Evolutionary conservation across 2,888 invertebrate species (phyloP).

Genomic region (Venustoraphidia nigricollis): DNA sequence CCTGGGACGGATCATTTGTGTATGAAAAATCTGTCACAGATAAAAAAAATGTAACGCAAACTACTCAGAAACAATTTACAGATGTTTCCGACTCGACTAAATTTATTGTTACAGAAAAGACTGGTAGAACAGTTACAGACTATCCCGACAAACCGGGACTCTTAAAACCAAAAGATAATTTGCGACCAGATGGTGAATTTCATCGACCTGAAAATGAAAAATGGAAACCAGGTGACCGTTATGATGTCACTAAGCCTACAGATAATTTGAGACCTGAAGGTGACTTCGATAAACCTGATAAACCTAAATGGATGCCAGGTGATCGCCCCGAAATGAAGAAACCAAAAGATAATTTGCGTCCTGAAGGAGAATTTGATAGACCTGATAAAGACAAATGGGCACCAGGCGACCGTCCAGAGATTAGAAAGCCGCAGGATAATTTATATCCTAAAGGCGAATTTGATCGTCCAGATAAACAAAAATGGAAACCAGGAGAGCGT

Average conservation of each 20-base stretch:
- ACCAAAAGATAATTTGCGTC: constrained; percentile 31
- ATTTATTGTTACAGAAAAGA: background rate
- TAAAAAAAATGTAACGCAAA: constrained; percentile 8
- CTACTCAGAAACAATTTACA: background rate
- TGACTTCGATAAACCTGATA: constrained; percentile 33
- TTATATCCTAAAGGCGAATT: constrained; percentile 31
- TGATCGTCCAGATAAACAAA: constrained; percentile 21
- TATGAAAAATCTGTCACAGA: constrained; percentile 21
- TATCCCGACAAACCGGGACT: constrained; percentile 30
- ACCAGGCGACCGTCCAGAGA: constrained; percentile 24
- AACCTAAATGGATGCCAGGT: constrained; percentile 24
- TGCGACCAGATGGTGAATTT: constrained; percentile 38
- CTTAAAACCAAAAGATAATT: constrained; percentile 43
- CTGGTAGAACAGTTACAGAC: background rate
- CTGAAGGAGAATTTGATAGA: constrained; percentile 34
- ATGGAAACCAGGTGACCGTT: constrained; percentile 34
- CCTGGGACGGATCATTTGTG: constrained; percentile 33
- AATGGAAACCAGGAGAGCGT: constrained; percentile 22
- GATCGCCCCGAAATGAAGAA: constrained; percentile 24
- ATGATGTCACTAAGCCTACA: constrained; percentile 19
- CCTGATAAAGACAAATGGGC: constrained; percentile 28
- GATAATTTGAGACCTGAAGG: constrained; percentile 44
- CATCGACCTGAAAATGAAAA: constrained; percentile 28
- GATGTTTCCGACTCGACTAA: background rate
- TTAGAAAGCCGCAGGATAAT: constrained; percentile 28